phyloP scores from a whole-genome alignment of 2,113 vertebrate genomes.

The Antechinus flavipes region DNA sequence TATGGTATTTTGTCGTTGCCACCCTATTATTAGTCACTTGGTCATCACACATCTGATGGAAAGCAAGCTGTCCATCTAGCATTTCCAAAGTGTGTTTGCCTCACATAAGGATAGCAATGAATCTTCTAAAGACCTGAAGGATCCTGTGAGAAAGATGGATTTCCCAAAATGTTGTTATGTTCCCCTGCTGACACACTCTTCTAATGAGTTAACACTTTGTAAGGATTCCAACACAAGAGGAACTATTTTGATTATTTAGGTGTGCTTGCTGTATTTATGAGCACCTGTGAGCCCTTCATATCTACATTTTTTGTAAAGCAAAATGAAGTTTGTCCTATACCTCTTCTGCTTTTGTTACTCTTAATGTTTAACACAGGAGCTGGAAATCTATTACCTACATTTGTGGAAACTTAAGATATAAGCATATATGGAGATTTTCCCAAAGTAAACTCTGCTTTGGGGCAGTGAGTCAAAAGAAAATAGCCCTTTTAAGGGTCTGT shows the following conservation, averaged over 20 bases:
- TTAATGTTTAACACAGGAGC: neutral
- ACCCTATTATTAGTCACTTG: neutral
- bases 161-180: neutral
- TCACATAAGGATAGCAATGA: neutral
- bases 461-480: neutral
- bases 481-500: neutral
- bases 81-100: neutral
- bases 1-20: neutral
- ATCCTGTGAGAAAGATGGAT: neutral
- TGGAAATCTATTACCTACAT: neutral
- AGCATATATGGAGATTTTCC: neutral
- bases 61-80: neutral
- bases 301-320: neutral
- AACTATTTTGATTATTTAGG: neutral
- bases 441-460: neutral
- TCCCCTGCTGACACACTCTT: neutral
- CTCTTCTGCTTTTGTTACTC: neutral
- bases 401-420: neutral
- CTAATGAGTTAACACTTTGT: no score
- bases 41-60: neutral
- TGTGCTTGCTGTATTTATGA: neutral
- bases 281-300: neutral
- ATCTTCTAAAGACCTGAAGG: neutral
- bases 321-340: neutral
- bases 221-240: neutral